Evolutionary conservation across 2,797 vertebrate genomes (phyloP).

Genomic region (Leucoraja ocellata): DNA sequence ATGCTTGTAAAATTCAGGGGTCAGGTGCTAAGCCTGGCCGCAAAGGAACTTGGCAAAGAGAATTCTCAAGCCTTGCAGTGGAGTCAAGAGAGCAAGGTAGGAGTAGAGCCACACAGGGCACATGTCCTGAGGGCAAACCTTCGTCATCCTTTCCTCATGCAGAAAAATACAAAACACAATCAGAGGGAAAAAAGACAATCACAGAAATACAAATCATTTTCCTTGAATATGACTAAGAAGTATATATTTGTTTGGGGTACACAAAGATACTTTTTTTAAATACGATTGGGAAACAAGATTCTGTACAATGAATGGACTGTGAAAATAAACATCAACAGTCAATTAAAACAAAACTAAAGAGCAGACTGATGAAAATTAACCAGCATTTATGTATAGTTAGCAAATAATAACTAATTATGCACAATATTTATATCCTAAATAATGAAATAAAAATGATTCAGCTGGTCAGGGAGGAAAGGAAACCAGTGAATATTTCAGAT

Average conservation of each 20-base stretch:
- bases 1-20: not conserved
- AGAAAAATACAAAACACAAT: not conserved
- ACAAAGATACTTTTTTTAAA: not conserved
- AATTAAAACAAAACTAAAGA: not conserved
- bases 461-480: too few relatives aligned
- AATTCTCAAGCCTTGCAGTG: not conserved
- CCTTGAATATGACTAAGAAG: not conserved
- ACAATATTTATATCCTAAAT: not conserved
- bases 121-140: not conserved
- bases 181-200: not conserved
- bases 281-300: not conserved
- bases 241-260: not conserved
- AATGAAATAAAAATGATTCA: not conserved
- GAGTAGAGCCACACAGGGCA: not conserved
- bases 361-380: not conserved
- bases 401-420: not conserved
- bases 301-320: not conserved
- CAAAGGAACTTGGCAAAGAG: not conserved
- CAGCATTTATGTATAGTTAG: not conserved
- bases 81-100: not conserved
- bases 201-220: too few relatives aligned
- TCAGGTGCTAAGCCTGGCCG: not conserved
- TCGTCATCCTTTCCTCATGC: not conserved
- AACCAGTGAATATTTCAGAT: too few relatives aligned
- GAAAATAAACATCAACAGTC: not conserved